Evolutionary conservation across 2,888 invertebrate species (phyloP).

Genomic region (Bellardia bayeri): DNA sequence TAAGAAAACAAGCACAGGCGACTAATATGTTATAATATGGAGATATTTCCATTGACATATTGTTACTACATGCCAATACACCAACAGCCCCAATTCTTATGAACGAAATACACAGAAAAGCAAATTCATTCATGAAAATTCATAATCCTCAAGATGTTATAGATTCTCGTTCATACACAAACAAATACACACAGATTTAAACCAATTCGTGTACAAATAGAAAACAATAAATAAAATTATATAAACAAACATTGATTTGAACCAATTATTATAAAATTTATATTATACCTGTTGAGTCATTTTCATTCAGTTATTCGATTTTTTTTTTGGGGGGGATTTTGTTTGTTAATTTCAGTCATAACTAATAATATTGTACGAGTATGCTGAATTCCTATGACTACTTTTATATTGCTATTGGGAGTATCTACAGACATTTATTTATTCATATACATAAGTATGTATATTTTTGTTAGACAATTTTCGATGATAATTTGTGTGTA

Average conservation of each 20-base stretch:
- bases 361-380: background rate
- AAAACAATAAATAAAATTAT: background rate
- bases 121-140: constrained; percentile 53
- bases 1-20: background rate
- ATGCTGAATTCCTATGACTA: background rate
- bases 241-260: constrained; percentile 8
- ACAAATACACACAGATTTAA: constrained; percentile 4
- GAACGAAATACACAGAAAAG: constrained; percentile 18
- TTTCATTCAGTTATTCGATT: background rate
- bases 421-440: no score
- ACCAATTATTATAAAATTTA: constrained; percentile 23
- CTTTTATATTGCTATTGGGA: background rate
- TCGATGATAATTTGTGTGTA: constrained; percentile 56
- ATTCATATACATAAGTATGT: background rate
- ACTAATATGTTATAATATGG: background rate
- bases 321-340: no score
- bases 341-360: background rate
- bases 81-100: constrained; percentile 8
- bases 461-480: constrained; percentile 9
- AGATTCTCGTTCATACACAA: background rate
- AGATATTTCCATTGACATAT: background rate
- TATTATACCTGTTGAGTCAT: constrained; percentile 58
- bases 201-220: background rate
- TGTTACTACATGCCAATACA: constrained; percentile 17
- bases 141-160: constrained; percentile 29